Evolutionary conservation across 2,888 invertebrate genomes (phyloP).

Genomic region (Asteroscopus sphinx): DNA sequence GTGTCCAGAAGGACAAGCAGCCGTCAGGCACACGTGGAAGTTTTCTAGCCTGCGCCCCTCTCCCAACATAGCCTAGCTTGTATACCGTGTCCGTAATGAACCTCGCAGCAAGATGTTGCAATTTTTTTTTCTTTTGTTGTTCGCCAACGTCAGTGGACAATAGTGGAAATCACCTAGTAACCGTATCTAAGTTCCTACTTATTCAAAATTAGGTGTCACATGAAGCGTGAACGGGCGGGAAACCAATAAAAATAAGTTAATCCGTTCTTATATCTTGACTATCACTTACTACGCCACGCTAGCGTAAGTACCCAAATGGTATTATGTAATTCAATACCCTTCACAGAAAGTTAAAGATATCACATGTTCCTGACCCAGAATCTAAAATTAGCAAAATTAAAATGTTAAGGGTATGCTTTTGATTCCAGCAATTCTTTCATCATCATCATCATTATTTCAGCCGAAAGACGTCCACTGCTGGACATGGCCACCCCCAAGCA

Average conservation of each 20-base stretch:
- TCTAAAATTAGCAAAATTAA: not conserved
- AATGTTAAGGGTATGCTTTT: no score
- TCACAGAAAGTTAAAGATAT: no score
- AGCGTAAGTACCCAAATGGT: conserved; percentile 10
- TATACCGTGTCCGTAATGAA: not conserved
- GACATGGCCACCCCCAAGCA: no score
- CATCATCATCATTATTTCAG: no score
- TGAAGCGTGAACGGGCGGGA: conserved; percentile 77
- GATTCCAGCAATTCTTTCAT: no score
- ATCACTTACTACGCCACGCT: conserved; percentile 37
- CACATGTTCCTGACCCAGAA: not conserved
- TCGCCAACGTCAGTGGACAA: not conserved
- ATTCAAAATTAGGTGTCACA: conserved; percentile 66
- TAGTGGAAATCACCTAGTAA: conserved; percentile 20
- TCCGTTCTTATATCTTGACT: conserved; percentile 62
- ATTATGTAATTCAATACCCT: conserved; percentile 12
- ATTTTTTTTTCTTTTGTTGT: not conserved
- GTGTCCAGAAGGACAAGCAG: no score
- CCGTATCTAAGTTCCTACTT: conserved; percentile 69
- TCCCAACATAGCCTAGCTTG: no score
- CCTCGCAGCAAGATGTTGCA: not conserved
- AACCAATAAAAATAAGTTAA: conserved; percentile 82
- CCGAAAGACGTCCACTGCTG: no score
- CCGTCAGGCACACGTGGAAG: no score
- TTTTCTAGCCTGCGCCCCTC: no score